Conservation (phyloP, 2,113 vertebrate species). For the Percina caprodes region DNA sequence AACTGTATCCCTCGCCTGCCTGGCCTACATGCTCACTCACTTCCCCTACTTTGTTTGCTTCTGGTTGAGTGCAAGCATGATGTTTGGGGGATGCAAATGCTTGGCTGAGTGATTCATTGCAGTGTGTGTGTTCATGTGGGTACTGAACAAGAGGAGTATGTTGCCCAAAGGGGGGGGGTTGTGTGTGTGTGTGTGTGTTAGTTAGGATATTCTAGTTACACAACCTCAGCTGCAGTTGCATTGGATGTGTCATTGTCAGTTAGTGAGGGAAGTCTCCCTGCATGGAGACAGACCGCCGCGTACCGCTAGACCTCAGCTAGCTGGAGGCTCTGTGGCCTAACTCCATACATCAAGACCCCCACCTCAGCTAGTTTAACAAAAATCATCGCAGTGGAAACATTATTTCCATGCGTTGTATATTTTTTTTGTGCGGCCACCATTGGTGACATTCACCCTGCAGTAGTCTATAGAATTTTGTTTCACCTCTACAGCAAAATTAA, state of each 20-base stretch:
- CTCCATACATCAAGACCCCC: slow-evolving; percentile 42
- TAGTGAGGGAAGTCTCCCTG: slow-evolving; percentile 55
- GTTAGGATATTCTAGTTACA: slow-evolving; percentile 63
- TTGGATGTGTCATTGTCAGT: slow-evolving; percentile 68
- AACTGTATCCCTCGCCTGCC: slow-evolving; percentile 51
- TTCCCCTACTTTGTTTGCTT: slow-evolving; percentile 75
- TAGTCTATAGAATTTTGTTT: slow-evolving; percentile 36
- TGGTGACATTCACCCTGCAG: slow-evolving; percentile 27
- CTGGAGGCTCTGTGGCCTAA: slow-evolving; percentile 47
- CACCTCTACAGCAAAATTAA: slow-evolving; percentile 40
- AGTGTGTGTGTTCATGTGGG: slow-evolving; percentile 51
- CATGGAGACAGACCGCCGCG: slow-evolving; percentile 32
- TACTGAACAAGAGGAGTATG: slow-evolving; percentile 55
- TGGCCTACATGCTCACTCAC: slow-evolving; percentile 73
- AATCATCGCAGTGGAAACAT: slow-evolving; percentile 23
- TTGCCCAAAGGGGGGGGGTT: slow-evolving; percentile 51
- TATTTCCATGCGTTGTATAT: background rate
- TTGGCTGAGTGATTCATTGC: slow-evolving; percentile 73
- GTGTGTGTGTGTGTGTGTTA: background rate
- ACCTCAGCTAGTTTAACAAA: slow-evolving; percentile 43
- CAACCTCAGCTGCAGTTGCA: slow-evolving; percentile 65
- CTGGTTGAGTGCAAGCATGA: slow-evolving; percentile 71
- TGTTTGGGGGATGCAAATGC: slow-evolving; percentile 77
- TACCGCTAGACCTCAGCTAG: slow-evolving; percentile 7
- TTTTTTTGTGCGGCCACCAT: slow-evolving; percentile 24